A percentile compares a stretch with the other conserved stretches of the same genome.
Evolutionary conservation across 2,888 invertebrate species (phyloP).

Genomic region (Pteria penguin): DNA sequence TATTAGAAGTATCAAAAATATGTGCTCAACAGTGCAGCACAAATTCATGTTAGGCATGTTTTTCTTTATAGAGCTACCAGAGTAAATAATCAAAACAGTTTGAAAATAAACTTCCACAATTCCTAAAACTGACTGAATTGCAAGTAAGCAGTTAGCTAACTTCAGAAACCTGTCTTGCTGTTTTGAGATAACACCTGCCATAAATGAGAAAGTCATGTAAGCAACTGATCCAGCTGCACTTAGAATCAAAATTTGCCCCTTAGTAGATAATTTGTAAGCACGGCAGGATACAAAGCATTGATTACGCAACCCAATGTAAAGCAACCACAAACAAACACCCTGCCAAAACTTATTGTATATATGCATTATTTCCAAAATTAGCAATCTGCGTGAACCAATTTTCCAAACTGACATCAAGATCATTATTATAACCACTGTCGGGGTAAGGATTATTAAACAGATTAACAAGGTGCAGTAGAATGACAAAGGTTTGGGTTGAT

Average conservation of each 20-base stretch:
- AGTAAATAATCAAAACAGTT: conserved; percentile 14
- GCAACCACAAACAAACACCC: not conserved
- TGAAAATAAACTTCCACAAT: conserved; percentile 9
- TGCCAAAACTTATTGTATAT: not conserved
- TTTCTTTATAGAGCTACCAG: not conserved
- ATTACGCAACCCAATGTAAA: too few species aligned
- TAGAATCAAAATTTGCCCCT: conserved; percentile 9
- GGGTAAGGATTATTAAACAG: too few species aligned
- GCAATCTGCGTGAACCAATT: not conserved
- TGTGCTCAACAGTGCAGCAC: not conserved
- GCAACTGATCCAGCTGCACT: conserved; percentile 9
- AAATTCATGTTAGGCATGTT: not conserved
- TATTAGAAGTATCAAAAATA: not conserved
- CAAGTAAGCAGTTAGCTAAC: not conserved
- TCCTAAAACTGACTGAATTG: not conserved
- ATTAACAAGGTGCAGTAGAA: too few species aligned
- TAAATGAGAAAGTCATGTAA: conserved; percentile 1
- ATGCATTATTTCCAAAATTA: not conserved
- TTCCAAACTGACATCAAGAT: not conserved
- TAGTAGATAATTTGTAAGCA: too few species aligned
- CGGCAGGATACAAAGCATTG: too few species aligned
- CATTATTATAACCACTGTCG: too few species aligned
- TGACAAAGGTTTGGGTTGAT: too few species aligned
- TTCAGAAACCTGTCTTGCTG: not conserved
- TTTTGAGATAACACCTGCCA: not conserved